Conservation (phyloP, 2,797 vertebrate species). For the Poeciliopsis infans region DNA sequence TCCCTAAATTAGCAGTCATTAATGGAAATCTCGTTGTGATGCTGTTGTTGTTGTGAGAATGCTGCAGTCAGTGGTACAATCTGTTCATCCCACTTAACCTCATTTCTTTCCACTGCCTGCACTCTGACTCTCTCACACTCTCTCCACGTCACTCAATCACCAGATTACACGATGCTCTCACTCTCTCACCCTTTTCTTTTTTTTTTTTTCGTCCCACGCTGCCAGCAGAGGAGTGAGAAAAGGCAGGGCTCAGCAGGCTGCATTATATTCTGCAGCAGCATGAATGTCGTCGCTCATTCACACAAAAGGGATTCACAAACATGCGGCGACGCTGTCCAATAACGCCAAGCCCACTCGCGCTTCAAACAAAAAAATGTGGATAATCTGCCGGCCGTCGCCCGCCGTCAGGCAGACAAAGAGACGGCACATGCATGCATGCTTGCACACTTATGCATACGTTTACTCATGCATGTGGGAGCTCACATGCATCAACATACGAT, state of each 20-base stretch:
- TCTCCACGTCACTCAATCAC: conserved; percentile 65
- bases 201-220: conserved; percentile 46
- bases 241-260: conserved; percentile 63
- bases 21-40: conserved; percentile 26
- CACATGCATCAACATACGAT: conserved; percentile 30
- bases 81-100: conserved; percentile 77
- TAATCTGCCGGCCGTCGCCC: conserved; percentile 60
- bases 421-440: conserved; percentile 26
- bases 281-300: conserved; percentile 51
- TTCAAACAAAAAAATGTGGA: conserved; percentile 66
- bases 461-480: conserved; percentile 22
- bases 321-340: conserved; percentile 25
- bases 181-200: conserved; percentile 57
- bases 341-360: conserved; percentile 52
- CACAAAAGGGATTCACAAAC: conserved; percentile 59
- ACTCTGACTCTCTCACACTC: conserved; percentile 25
- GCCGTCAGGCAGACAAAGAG: conserved; percentile 58
- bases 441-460: conserved; percentile 25
- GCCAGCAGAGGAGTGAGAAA: conserved; percentile 46
- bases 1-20: conserved; percentile 31
- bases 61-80: conserved; percentile 64
- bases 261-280: conserved; percentile 44
- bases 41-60: conserved; percentile 28
- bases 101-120: conserved; percentile 57
- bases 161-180: conserved; percentile 70